phyloP scores from a whole-genome alignment of 2,113 vertebrate genomes.

The Bubo scandiacus region DNA sequence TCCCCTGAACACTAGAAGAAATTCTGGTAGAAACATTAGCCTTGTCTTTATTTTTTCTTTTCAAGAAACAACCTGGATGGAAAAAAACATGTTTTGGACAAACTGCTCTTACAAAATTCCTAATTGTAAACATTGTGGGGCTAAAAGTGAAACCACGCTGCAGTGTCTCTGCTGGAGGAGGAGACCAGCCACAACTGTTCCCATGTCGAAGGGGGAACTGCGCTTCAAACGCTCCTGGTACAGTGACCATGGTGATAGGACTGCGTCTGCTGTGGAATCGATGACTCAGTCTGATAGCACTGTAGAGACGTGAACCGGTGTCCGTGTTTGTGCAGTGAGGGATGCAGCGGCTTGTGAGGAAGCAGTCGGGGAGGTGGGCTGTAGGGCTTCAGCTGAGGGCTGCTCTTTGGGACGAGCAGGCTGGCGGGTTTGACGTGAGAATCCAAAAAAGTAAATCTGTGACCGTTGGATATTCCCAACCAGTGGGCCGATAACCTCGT shows the following conservation, averaged over 20 bases:
- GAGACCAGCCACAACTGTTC: too few relatives aligned
- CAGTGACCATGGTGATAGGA: background rate
- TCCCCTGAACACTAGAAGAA: background rate
- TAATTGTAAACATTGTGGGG: background rate
- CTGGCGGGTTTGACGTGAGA: background rate
- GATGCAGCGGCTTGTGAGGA: rapidly evolving
- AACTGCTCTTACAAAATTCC: background rate
- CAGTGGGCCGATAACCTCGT: rapidly evolving
- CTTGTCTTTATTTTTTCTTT: background rate
- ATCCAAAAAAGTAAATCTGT: background rate
- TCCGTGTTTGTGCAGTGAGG: rapidly evolving
- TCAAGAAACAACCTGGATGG: background rate
- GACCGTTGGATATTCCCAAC: rapidly evolving
- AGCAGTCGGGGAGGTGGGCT: background rate
- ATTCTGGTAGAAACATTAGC: background rate
- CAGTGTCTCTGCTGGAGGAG: background rate
- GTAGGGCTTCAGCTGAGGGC: background rate
- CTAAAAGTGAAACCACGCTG: background rate
- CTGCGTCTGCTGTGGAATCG: rapidly evolving
- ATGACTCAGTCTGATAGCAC: background rate
- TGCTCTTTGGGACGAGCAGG: background rate
- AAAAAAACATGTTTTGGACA: background rate
- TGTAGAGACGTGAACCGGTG: rapidly evolving
- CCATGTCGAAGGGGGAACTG: background rate
- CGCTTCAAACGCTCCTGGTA: background rate